Evolutionary conservation across 2,797 vertebrate genomes (phyloP), one percentile per base, ranked within the genome.

Genomic region (Dipus sagitta): DNA sequence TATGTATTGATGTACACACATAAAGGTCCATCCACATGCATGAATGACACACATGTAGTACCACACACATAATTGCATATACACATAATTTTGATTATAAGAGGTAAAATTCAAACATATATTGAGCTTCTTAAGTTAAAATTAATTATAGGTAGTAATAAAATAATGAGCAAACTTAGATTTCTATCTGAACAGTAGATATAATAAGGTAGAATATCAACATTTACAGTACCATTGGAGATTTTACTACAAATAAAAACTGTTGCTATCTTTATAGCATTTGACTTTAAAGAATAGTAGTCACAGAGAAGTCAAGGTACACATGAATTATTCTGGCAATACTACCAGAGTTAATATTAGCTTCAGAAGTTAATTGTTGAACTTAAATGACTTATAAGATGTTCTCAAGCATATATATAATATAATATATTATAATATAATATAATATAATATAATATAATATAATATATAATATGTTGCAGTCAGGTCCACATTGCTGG

Each of bases 221-320:
- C 20, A 72, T n/a, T 54, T 67, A 20, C 5, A 20, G 3, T 58
- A 12, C 10, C 60, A 26, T 26, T 67, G 2, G 28, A 6, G 26
- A 67, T 91, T 90, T 71, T 42, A 79, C 64, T 85, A 18, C 30
- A 42, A 86, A 32, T 79, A 52, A 54, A 54, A 23, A 75, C 34
- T 9, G 6, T 38, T 76, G 52, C 30, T 78, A 7, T 68, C 32
- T 93, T 89, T 47, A 72, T 9, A 77, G 23, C 77, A 30, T 82
- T 94, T 90, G 52, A 89, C 75, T 95, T 82, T 70, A 86, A 60
- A 86, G 71, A 83, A 88, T 0, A 92, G 77, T 72, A 86, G 85
- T 72, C 30, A 83, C 30, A 93, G 32, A 60, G 21, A 88, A 70
- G 42, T 86, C 54, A 62, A 78, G 28, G 30, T 24, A 95, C 32